Base-by-base conservation (phyloP, 2,797 vertebrate genomes). In the Furcifer pardalis region DNA sequence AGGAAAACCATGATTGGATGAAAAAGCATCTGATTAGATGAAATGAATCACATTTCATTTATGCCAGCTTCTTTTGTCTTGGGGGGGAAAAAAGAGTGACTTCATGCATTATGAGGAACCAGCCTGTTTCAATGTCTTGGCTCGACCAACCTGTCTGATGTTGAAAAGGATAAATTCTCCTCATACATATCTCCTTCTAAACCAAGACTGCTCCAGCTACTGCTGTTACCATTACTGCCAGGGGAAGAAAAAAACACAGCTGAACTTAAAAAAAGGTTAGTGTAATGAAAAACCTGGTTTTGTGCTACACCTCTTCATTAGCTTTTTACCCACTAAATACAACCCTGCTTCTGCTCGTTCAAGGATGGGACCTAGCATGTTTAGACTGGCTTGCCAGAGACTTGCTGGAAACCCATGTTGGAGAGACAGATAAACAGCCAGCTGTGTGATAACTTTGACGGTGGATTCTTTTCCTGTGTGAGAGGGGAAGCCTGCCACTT, bases 211-310 rank as follows among this genome's bases (percentile, higher is more conserved):
- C 99, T 99, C 99, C 99, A 99, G 97, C 98, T 99, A 96, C 99
- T 99, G 98, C 98, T 99, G 98, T 99, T 99, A 97, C 98, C 98
- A 98, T 99, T 98, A 98, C 98, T 99, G 98, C 97, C 97, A 97
- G 96, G 95, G 95, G 95, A 95, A 96, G 95, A 96, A 96, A 93
- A 96, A 91, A 97, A 96, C 93, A 97, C 93, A 94, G 96, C 96
- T 96, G 94, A 96, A 94, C 95, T 94, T 94, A 94, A 94, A 93
- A 93, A 93, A 87, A 91, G 93, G n/a, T n/a, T n/a, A n/a, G n/a
- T n/a, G n/a, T n/a, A n/a, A n/a, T n/a, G n/a, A n/a, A n/a, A n/a
- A n/a, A n/a, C n/a, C n/a, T n/a, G n/a, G n/a, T n/a, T n/a, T n/a
- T n/a, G n/a, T n/a, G n/a, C n/a, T n/a, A n/a, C n/a, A n/a, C n/a